These are phyloP conservation scores for Sphaerodactylus townsendi DNA, from an alignment of 2,113 vertebrate genomes.

Conservation along the genomic window DNA sequence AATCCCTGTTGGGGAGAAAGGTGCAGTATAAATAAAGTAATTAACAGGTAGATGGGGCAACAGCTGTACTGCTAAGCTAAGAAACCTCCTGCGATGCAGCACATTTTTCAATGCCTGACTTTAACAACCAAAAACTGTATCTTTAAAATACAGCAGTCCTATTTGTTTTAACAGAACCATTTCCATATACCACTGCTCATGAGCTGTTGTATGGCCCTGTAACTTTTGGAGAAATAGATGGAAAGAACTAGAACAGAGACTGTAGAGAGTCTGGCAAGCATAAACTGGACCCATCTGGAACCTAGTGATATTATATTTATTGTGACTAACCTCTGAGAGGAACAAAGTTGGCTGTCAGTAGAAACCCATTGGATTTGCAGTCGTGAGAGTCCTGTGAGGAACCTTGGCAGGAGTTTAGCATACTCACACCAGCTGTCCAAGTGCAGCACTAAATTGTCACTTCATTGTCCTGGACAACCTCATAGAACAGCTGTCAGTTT, in stretches of 20 bases:
- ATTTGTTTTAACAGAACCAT: neutral
- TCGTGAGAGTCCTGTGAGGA: neutral
- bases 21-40: too few species aligned
- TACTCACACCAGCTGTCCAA: conserved; percentile 27
- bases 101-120: neutral
- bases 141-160: neutral
- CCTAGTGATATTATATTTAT: conserved; percentile 63
- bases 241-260: conserved; percentile 59
- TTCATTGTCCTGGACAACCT: conserved; percentile 39
- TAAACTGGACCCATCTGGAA: conserved; percentile 56
- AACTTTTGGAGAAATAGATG: conserved; percentile 44
- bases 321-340: conserved; percentile 56
- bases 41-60: too few species aligned
- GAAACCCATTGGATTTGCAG: conserved; percentile 54
- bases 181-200: neutral
- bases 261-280: conserved; percentile 43
- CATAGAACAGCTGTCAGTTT: conserved; percentile 7
- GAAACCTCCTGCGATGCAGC: neutral
- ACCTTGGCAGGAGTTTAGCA: conserved; percentile 45
- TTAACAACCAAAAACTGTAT: neutral
- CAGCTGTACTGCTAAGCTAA: too few species aligned
- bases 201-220: neutral
- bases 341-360: conserved; percentile 57
- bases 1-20: too few species aligned
- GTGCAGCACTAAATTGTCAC: conserved; percentile 14